phyloP scores from a whole-genome alignment of 1,140 invertebrate species.

The Homalodisca vitripennis region DNA sequence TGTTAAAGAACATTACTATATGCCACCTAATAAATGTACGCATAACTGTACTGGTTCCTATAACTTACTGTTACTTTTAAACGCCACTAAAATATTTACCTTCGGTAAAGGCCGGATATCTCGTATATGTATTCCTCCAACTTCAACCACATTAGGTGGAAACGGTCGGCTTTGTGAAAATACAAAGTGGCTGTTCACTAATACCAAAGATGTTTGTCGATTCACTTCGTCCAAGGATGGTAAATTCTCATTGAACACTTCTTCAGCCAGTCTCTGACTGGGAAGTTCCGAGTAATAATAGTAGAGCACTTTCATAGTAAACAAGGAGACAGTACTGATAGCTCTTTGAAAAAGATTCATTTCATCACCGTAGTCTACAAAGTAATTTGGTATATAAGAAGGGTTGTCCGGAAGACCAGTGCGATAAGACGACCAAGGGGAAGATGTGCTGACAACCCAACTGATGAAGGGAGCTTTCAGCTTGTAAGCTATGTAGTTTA shows the following conservation, averaged over 20 bases:
- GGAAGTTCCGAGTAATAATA: conserved; percentile 11
- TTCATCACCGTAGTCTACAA: conserved; percentile 19
- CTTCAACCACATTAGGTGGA: conserved; percentile 61
- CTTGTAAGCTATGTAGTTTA: conserved; percentile 37
- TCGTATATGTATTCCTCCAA: conserved; percentile 55
- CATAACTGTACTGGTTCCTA: no score
- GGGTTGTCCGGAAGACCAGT: conserved; percentile 21
- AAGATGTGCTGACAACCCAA: conserved; percentile 53
- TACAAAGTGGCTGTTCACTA: conserved; percentile 44
- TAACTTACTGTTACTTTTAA: no score
- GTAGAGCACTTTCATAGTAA: not conserved
- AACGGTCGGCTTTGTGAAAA: conserved; percentile 56
- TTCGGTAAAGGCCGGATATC: conserved; percentile 54
- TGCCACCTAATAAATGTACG: no score
- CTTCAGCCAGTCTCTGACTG: conserved; percentile 37
- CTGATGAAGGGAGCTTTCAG: conserved; percentile 60
- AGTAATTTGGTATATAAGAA: conserved; percentile 32
- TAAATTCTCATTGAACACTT: conserved; percentile 55
- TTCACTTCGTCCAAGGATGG: conserved; percentile 51
- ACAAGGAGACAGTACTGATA: conserved; percentile 29
- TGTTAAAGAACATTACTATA: no score
- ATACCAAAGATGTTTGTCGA: conserved; percentile 35
- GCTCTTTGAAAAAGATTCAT: conserved; percentile 30
- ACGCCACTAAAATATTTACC: conserved; percentile 48
- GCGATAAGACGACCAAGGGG: conserved; percentile 58